Evolutionary conservation across 2,888 invertebrate species (phyloP).

Genomic region (Sturmia bella): DNA sequence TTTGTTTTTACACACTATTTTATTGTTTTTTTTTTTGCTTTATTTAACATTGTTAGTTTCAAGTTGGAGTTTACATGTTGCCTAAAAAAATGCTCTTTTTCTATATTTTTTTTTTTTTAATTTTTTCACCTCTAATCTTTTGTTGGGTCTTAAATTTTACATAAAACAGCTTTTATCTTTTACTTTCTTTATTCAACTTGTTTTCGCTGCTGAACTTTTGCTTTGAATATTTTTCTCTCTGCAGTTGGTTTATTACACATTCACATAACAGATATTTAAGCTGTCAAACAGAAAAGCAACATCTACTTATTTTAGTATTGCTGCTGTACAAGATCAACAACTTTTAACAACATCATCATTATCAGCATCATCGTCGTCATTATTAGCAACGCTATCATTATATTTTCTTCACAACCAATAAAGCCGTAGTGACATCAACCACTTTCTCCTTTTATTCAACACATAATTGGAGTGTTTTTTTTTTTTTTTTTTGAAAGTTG

Average conservation of each 20-base stretch:
- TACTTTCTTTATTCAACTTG: constrained; percentile 2
- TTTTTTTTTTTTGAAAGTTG: too few relatives aligned
- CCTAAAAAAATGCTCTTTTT: too few relatives aligned
- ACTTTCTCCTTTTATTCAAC: constrained; percentile 56
- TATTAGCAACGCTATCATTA: constrained; percentile 16
- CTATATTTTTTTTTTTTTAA: not conserved
- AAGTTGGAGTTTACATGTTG: too few relatives aligned
- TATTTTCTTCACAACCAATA: constrained; percentile 37
- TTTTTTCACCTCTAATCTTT: not conserved
- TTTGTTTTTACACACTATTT: too few relatives aligned
- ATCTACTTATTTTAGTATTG: constrained; percentile 6
- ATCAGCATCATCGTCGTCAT: not conserved
- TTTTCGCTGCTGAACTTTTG: not conserved
- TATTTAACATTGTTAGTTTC: too few relatives aligned
- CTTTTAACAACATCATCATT: constrained; percentile 40
- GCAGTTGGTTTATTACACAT: constrained; percentile 4
- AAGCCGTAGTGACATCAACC: constrained; percentile 51
- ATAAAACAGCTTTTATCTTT: not conserved
- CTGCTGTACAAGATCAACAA: constrained; percentile 53
- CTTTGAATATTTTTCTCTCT: not conserved
- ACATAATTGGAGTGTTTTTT: not conserved
- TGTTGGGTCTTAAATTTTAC: not conserved
- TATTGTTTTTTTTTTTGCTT: too few relatives aligned
- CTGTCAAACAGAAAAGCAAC: constrained; percentile 1
- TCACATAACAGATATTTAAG: constrained; percentile 9